Base-by-base conservation (phyloP, 2,888 invertebrate species). In the Cheilosia variabilis region DNA sequence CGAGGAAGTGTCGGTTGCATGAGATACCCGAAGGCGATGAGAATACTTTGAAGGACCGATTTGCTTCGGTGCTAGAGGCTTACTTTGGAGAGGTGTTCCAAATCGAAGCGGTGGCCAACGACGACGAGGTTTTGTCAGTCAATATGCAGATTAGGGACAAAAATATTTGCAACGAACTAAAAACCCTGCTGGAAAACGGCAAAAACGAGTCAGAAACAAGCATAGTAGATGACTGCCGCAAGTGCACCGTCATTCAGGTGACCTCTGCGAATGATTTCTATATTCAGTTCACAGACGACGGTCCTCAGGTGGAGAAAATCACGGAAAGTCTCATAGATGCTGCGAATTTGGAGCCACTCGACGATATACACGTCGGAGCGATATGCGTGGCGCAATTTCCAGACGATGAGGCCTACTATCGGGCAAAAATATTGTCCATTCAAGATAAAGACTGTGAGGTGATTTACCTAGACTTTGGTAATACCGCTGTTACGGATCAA, bases 381-480 rank as follows among this genome's bases (percentile, higher is more conserved):
- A 88, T 95, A 0, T 96, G 96, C 89, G 93, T 95, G 53, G 98
- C 98, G 1, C 95, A 96, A 89, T 98, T 97, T 91, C 94, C 95
- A 1, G 95, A 95, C 2, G 97, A 98, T 90, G 95, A 95, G 37
- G 94, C 94, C 87, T 99, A 97, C 97, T 99, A 99, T 92, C 94
- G 98, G 84, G 98, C 98, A 0, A 95, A 95, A 90, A 95, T 98
- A 13, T 94, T 98, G 27, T 96, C 96, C 89, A 93, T 96, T 0
- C 95, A 96, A 87, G 93, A 94, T 2, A 95, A 95, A 87, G 96
- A 96, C 72, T 96, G 95, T 0, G 96, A 96, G 0, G 95, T 96
- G 4, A 94, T 96, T 13, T 96, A 96, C 88, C 93, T 96, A 4
- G 95, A 96, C 90, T 95, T 95, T 89, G 96, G 96, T 13, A 95